phyloP scores from a whole-genome alignment of 2,113 vertebrate species.

The Mastomys natalensis region DNA sequence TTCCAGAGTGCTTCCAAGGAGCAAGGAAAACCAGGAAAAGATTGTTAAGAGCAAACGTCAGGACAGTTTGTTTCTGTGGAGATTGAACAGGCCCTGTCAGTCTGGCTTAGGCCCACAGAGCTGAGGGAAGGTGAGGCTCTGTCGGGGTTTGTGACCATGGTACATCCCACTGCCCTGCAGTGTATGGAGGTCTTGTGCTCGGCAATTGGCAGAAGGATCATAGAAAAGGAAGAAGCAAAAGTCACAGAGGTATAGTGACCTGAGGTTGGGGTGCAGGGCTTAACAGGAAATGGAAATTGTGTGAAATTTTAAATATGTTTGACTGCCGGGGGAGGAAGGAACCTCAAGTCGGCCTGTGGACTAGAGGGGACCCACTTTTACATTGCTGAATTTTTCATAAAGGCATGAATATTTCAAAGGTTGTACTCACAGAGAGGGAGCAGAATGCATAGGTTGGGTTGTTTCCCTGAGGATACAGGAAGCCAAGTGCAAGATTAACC shows the following conservation, averaged over 20 bases:
- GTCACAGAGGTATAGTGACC: too few species aligned
- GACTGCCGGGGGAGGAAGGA: background rate
- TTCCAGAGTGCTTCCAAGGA: background rate
- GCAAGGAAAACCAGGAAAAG: background rate
- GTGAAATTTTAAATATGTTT: background rate
- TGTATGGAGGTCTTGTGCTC: fast-evolving
- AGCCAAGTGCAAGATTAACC: background rate
- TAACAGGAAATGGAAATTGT: background rate
- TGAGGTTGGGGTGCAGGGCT: background rate
- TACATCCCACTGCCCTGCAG: too few species aligned
- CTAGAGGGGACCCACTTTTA: background rate
- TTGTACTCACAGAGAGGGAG: background rate
- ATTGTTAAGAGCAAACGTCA: background rate
- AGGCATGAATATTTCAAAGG: slow-evolving; percentile 62
- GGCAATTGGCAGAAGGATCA: background rate
- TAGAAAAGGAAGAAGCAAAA: background rate
- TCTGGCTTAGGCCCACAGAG: background rate
- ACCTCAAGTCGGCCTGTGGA: background rate
- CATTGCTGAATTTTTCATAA: slow-evolving; percentile 41
- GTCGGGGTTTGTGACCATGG: fast-evolving
- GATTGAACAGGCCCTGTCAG: background rate
- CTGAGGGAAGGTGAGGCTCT: background rate
- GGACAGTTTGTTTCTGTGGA: background rate
- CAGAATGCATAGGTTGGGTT: background rate
- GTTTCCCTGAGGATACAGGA: background rate